Evolutionary conservation across 1,140 invertebrate species (phyloP), one percentile per base, ranked within the genome.

Genomic region (Gonatopus flavifemur): DNA sequence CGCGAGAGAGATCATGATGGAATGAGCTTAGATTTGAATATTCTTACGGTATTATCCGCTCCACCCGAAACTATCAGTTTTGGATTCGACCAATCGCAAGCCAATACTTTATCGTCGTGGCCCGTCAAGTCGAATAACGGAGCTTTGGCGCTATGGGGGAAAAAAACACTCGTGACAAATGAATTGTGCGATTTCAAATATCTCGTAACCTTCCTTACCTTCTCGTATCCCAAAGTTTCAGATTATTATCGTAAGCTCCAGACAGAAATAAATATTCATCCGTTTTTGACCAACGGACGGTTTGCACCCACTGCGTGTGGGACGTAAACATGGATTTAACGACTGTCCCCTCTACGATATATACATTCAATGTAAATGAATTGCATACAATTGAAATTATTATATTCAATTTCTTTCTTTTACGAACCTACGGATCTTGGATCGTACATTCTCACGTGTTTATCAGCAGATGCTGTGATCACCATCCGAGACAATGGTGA

Each of bases 181-280:
- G n/a, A n/a, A n/a, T n/a, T n/a, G n/a, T n/a, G n/a, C n/a, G n/a
- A n/a, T n/a, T 12, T 28, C 25, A 12, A 6, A 6, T 28, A 9
- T 33, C 3, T 3, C 4, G n/a, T 6, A 13, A 13, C 22, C 4
- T 28, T 28, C 25, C 30, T 33, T 49, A 90, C 90, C 89, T 94
- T 77, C 96, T 83, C 3, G 86, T 88, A 71, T 99, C 97, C 97
- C 97, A 99, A 25, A 98, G 75, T 78, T 98, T 98, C 18, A 97
- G 84, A 25, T 88, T 73, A 47, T 86, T 86, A 73, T 99, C 97
- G 74, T 96, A 94, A 12, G 91, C 88, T 3, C 93, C 94, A 9
- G 94, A 98, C 3, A 98, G 82, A 75, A 99, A 98, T 10, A 94
- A 80, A 70, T 93, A 80, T 67, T 94, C 87, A 55, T 90, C 81